Base-by-base conservation (phyloP, 64 coral and sea anemone species). In the Montipora cactus region DNA sequence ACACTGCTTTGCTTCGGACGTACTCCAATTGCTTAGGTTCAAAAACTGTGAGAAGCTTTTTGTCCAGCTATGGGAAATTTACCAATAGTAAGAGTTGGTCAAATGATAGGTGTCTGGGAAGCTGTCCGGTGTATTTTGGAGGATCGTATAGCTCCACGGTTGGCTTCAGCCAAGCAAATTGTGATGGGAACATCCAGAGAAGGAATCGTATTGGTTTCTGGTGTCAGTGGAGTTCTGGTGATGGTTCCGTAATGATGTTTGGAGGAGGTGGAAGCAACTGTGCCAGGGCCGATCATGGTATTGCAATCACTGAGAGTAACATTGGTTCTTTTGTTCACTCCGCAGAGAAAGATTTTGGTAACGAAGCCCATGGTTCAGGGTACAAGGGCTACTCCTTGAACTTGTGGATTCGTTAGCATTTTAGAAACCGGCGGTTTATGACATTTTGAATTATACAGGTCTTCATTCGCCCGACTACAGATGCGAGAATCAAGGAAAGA, bases 161-260 rank as follows among this genome's bases (percentile, higher is more conserved):
- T 64, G 59, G 7, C 0, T 94, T 94, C 66, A 64, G 76, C 55
- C 87, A 83, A 68, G 44, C 45, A 0, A 2, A 67, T 14, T 90
- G 93, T 47, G 83, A 76, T 28, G 83, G 88, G 18, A 90, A 86
- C 76, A 79, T 95, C 12, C 78, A 76, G 23, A 74, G 79, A 16
- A 48, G 79, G 28, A 47, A 53, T 50, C 71, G 71, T 16, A 2
- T 94, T 45, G 70, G 53, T 10, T 95, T 95, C 72, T 95, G 93
- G 93, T 95, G 93, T 83, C 73, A 95, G 72, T 90, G 83, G 82
- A 48, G 89, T 0, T 11, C 21, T 57, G 93, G 93, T 3, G 88
- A 95, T 21, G 93, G 72, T 47, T 64, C 93, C 73, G 93, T 95
- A 13, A 76, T 95, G 49, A 95, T 95, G 93, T 68, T 95, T 79